phyloP scores from a whole-genome alignment of 2,888 invertebrate species.

The Ectobius pallidus region DNA sequence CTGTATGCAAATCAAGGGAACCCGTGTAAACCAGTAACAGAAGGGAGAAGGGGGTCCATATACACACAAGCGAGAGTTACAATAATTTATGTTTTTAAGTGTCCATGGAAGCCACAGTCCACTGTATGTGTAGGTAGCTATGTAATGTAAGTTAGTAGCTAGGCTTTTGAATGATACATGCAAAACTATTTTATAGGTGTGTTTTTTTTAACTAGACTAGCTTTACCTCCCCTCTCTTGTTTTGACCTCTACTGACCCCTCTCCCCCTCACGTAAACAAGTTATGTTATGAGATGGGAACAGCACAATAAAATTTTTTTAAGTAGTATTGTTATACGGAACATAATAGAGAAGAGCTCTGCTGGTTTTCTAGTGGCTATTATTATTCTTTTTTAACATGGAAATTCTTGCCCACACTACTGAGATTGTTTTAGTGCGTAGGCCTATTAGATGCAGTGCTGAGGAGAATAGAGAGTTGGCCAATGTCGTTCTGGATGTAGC shows the following conservation, averaged over 20 bases:
- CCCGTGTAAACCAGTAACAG: conserved; percentile 22
- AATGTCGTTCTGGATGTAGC: too few relatives aligned
- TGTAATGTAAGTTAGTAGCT: too few relatives aligned
- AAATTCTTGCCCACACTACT: too few relatives aligned
- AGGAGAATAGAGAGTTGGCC: too few relatives aligned
- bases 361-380: background rate
- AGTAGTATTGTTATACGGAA: conserved; percentile 12
- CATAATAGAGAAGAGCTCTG: background rate
- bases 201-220: background rate
- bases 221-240: background rate
- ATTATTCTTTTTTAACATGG: too few relatives aligned
- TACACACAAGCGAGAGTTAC: conserved; percentile 16
- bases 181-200: conserved; percentile 12
- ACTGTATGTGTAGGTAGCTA: too few relatives aligned
- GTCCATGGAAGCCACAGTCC: conserved; percentile 12
- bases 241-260: background rate
- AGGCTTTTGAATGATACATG: conserved; percentile 32
- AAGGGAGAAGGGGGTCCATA: background rate
- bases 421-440: too few relatives aligned
- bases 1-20: conserved; percentile 26
- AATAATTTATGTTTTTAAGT: conserved; percentile 32
- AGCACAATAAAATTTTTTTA: conserved; percentile 23
- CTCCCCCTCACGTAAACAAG: conserved; percentile 13
- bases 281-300: conserved; percentile 12
- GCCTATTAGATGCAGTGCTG: too few relatives aligned